Conservation (phyloP, 2,888 invertebrate species). For the Nasonovia ribisnigri region DNA sequence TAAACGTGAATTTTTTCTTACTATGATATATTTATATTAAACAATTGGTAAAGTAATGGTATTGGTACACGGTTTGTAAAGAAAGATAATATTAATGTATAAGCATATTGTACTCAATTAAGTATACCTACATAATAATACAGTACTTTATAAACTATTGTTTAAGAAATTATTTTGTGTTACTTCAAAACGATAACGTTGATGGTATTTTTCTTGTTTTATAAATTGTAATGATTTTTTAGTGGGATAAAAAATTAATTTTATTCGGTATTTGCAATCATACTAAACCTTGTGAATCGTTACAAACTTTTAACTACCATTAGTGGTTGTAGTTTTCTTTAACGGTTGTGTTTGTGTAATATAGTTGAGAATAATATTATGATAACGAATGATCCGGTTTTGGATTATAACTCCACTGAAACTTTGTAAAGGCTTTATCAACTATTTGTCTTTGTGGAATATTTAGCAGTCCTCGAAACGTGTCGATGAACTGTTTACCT, state of each 20-base stretch:
- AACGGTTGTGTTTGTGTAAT: conserved; percentile 10
- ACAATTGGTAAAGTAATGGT: too few species aligned
- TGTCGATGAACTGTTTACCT: conserved; percentile 8
- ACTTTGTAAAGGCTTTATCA: conserved; percentile 16
- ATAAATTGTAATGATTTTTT: neutral
- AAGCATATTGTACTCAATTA: neutral
- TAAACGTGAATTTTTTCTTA: neutral
- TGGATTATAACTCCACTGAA: neutral
- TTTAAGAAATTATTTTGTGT: neutral
- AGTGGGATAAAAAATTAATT: neutral
- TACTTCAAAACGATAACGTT: neutral
- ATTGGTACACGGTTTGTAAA: neutral
- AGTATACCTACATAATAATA: neutral
- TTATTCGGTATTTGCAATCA: neutral
- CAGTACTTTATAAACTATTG: neutral
- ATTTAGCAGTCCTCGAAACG: neutral
- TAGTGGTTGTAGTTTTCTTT: neutral
- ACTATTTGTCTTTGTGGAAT: conserved; percentile 22
- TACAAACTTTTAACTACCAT: neutral
- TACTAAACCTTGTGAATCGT: neutral
- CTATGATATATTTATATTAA: too few species aligned
- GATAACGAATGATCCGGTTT: conserved; percentile 19
- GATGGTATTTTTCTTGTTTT: neutral
- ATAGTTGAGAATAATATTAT: neutral
- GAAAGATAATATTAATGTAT: neutral